Evolutionary conservation across 2,113 vertebrate genomes (phyloP).

Genomic region (Eulemur macaco): DNA sequence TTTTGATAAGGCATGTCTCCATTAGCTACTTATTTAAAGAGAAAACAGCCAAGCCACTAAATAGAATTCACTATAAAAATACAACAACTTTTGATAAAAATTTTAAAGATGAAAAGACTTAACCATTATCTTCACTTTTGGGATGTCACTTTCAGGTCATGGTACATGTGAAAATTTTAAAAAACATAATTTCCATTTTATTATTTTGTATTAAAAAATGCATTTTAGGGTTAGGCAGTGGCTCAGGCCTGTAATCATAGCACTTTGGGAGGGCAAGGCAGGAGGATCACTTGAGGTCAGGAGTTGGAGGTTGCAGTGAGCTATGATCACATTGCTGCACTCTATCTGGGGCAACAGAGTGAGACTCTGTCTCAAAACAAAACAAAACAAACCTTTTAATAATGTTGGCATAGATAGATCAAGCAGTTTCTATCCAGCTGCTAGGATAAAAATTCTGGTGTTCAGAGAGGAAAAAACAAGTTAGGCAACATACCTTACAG

Average conservation of each 20-base stretch:
- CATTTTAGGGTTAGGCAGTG: too few species aligned
- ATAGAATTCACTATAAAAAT: background rate
- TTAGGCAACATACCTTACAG: background rate
- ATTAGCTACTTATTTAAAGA: background rate
- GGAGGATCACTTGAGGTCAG: too few species aligned
- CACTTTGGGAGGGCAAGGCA: too few species aligned
- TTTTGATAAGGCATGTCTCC: background rate
- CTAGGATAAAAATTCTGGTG: background rate
- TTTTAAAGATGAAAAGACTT: background rate
- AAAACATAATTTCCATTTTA: conserved; percentile 2
- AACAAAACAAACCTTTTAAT: background rate
- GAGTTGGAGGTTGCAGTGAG: too few species aligned
- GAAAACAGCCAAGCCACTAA: background rate
- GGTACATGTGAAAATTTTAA: background rate
- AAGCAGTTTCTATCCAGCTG: background rate
- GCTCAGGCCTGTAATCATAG: too few species aligned
- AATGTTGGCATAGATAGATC: background rate
- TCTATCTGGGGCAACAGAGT: too few species aligned
- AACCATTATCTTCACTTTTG: background rate
- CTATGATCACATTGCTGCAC: too few species aligned
- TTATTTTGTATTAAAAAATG: background rate
- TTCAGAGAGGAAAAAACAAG: background rate
- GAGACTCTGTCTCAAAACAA: too few species aligned
- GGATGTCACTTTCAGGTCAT: background rate
- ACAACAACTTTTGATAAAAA: background rate